These are phyloP conservation scores for Siniperca scherzeri DNA, from an alignment of 2,797 vertebrate genomes.

Conservation along the genomic window DNA sequence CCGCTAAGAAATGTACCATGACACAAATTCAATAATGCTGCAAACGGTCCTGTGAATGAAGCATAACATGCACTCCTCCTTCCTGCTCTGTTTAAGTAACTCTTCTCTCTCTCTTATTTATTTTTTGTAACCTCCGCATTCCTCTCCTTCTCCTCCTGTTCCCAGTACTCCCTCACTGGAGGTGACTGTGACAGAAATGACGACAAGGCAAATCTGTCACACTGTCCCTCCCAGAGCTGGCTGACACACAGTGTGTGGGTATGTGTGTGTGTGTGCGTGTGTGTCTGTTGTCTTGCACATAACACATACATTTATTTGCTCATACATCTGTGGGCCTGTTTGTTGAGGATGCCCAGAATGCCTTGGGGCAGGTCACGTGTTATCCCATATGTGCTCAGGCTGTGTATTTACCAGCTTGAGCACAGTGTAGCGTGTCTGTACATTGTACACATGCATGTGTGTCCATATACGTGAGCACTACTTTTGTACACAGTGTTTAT, in stretches of 20 bases:
- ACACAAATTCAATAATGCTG: constrained; percentile 34
- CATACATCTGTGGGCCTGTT: not conserved
- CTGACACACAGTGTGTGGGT: not conserved
- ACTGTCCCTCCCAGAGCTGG: constrained; percentile 23
- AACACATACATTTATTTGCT: not conserved
- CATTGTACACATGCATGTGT: constrained; percentile 1
- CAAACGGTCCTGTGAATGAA: constrained; percentile 33
- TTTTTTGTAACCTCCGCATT: not conserved
- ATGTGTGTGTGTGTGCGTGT: not conserved
- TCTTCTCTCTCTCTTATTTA: not conserved
- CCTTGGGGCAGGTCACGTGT: constrained; percentile 6
- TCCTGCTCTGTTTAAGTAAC: not conserved
- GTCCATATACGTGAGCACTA: not conserved
- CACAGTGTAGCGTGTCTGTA: not conserved
- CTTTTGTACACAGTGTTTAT: constrained; percentile 59
- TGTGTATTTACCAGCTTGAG: not conserved
- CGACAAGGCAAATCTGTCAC: constrained; percentile 13
- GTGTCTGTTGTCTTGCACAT: not conserved
- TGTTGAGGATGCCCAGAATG: constrained; percentile 7
- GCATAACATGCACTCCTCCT: constrained; percentile 13
- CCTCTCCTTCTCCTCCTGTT: constrained; percentile 16
- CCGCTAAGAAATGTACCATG: constrained; percentile 17
- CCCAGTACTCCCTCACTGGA: not conserved
- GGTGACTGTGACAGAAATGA: constrained; percentile 29
- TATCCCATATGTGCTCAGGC: constrained; percentile 1